phyloP scores from a whole-genome alignment of 2,113 vertebrate genomes.

The Diphyllodes magnificus region DNA sequence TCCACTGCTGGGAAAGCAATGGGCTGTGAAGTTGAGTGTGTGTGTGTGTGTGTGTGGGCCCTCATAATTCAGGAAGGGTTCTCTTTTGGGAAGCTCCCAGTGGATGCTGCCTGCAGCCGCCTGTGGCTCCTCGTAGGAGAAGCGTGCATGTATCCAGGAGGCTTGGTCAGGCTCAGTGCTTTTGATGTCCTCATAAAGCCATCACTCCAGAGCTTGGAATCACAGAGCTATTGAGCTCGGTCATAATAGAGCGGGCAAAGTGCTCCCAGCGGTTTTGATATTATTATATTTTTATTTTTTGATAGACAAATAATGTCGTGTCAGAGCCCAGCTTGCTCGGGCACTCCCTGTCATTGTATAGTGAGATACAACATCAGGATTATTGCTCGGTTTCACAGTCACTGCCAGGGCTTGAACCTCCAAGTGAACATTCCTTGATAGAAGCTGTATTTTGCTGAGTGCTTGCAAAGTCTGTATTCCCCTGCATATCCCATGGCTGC shows the following conservation, averaged over 20 bases:
- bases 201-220: slow-evolving; percentile 32
- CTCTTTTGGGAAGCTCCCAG: slow-evolving; percentile 55
- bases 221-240: neutral
- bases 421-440: rapidly evolving
- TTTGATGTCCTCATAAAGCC: slow-evolving; percentile 59
- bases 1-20: slow-evolving; percentile 35
- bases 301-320: neutral
- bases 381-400: neutral
- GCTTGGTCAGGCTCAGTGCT: neutral
- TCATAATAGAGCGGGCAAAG: neutral
- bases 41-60: slow-evolving; percentile 66
- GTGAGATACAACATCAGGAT: neutral
- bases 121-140: slow-evolving; percentile 2
- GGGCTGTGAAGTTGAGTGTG: slow-evolving; percentile 54
- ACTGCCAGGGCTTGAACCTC: neutral
- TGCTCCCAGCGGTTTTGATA: neutral
- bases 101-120: neutral
- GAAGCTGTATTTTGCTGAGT: neutral
- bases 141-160: neutral
- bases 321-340: neutral
- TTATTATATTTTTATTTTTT: neutral
- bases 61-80: slow-evolving; percentile 49
- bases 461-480: neutral
- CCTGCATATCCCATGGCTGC: neutral
- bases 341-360: neutral